Evolutionary conservation across 1,140 invertebrate species (phyloP), one percentile per base, ranked within the genome.

Genomic region (Drosophila saltans): DNA sequence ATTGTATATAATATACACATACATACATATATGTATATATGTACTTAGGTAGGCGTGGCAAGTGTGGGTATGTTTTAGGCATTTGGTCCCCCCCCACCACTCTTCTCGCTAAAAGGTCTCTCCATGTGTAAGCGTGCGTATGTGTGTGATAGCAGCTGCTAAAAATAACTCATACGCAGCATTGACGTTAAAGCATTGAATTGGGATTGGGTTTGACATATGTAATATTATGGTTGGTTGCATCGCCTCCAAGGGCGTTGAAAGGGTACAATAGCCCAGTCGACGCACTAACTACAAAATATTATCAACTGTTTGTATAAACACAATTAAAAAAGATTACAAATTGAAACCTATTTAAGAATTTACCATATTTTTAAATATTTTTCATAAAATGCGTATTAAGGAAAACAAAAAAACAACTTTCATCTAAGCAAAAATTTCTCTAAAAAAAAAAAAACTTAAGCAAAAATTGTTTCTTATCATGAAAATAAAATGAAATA

Each of bases 171-270:
- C 45, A 55, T 65, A 74, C 67, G 67, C 72, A 69, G 66, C 73
- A 78, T 77, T 78, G 75, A 77, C 75, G 75, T 71, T 78, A 45
- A 61, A 78, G 74, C 45, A 78, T 78, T 71, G 61, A 40, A 56
- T 75, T 77, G 75, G 60, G 74, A 71, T 74, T 78, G 65, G 61
- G 56, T 45, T 75, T 77, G 75, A 61, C 75, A 71, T 67, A 76
- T 75, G 66, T 77, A 52, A 52, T 52, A 63, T 74, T 72, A 65
- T 75, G 73, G 55, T 76, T 77, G 60, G 73, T 7, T 76, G 74
- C 67, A 71, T 43, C 72, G 43, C 57, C 62, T 43, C 40, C 45
- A 71, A 71, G 67, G 67, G 74, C 67, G 39, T 45, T 59, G 40
- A 65, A 61, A 61, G 73, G 41, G 16, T 59, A 59, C 1, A 7